Conservation (phyloP, 1,140 invertebrate genomes). For the Gryllus bimaculatus region DNA sequence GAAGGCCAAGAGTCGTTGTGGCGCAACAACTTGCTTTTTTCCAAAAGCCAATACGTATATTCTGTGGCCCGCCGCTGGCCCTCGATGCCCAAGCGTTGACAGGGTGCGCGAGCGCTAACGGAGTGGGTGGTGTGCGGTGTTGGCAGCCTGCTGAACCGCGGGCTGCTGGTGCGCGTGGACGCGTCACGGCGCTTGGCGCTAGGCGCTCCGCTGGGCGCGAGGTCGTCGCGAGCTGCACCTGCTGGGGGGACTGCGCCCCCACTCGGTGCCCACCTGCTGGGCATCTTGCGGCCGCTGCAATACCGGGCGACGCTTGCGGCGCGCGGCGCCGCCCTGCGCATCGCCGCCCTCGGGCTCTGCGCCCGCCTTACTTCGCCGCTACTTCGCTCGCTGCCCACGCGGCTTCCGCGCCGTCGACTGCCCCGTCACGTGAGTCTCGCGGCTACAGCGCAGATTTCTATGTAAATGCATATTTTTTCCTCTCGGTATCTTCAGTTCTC, state of each 20-base stretch:
- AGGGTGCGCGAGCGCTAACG: no score
- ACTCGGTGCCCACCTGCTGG: constrained; percentile 59
- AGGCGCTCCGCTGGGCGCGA: constrained; percentile 42
- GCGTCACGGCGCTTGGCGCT: constrained; percentile 32
- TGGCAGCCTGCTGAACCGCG: neutral
- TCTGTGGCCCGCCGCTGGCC: no score
- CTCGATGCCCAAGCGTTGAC: no score
- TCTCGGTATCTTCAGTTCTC: no score
- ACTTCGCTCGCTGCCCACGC: neutral
- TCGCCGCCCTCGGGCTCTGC: neutral
- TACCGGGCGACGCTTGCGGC: constrained; percentile 43
- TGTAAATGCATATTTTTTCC: no score
- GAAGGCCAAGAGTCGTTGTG: no score
- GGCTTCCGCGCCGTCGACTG: neutral
- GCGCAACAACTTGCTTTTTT: no score
- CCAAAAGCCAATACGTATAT: no score
- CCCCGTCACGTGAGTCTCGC: no score
- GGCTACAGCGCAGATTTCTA: no score
- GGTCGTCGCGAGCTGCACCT: constrained; percentile 52
- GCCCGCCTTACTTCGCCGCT: neutral
- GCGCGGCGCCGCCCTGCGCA: constrained; percentile 22
- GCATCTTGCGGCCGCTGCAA: constrained; percentile 50
- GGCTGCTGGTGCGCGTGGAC: neutral
- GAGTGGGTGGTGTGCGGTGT: neutral
- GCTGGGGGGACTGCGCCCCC: no score